Evolutionary conservation across 2,797 vertebrate genomes (phyloP).

Genomic region (Florisuga fusca): DNA sequence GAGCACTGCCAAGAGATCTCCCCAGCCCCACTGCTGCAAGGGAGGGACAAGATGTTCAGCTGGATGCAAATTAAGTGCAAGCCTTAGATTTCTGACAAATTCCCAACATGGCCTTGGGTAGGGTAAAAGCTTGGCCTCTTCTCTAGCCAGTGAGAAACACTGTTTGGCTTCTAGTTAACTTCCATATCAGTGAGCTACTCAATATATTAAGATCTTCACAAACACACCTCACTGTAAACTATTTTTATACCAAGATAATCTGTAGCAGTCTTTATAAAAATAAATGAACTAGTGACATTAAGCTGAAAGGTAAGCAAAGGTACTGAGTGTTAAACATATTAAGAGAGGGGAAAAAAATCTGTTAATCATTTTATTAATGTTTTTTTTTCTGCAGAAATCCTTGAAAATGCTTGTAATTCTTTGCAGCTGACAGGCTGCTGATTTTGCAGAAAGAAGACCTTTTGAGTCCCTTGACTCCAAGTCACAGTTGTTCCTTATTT

Average conservation of each 20-base stretch:
- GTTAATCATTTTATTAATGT: constrained; percentile 72
- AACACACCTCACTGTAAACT: constrained; percentile 41
- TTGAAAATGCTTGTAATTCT: constrained; percentile 68
- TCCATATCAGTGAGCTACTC: background rate
- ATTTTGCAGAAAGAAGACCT: constrained; percentile 65
- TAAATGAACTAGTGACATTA: constrained; percentile 71
- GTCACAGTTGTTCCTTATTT: constrained; percentile 68
- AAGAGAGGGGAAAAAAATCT: background rate
- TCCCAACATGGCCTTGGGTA: background rate
- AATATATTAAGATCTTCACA: constrained; percentile 18
- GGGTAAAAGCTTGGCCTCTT: background rate
- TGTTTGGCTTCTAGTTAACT: background rate
- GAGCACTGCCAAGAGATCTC: background rate
- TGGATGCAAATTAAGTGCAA: background rate
- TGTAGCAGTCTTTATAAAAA: constrained; percentile 61
- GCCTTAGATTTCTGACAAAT: background rate
- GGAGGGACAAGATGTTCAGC: background rate
- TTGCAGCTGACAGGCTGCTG: constrained; percentile 70
- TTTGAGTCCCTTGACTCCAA: constrained; percentile 41
- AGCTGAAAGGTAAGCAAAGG: constrained; percentile 70
- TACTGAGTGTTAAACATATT: constrained; percentile 68
- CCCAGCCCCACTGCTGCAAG: background rate
- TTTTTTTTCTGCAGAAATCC: constrained; percentile 69
- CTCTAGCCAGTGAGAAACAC: background rate
- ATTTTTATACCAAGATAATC: constrained; percentile 47